Evolutionary conservation across 2,797 vertebrate genomes (phyloP), one percentile per base, ranked within the genome.

Genomic region (Megalops cyprinoides): DNA sequence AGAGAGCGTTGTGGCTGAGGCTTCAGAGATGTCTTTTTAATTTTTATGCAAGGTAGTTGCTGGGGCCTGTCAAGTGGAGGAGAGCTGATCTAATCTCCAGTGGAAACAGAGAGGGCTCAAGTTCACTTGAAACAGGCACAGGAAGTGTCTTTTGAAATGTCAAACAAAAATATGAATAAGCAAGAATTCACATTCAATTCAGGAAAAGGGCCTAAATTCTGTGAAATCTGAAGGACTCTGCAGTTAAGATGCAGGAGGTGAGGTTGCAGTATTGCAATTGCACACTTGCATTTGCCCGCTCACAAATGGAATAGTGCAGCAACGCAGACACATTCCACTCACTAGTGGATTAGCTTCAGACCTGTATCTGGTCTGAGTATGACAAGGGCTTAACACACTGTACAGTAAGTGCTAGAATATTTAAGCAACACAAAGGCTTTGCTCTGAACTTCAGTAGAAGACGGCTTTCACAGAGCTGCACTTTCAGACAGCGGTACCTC

Each of bases 31-130:
- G 44, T 44, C 12, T 18, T 23, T 44, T 71, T 71, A 37, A 71
- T 71, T 71, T 20, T 42, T 71, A 71, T 71, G 23, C 67, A 71
- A 18, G 67, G 18, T 71, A 71, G 37, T 71, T 42, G 42, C 18
- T 20, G 1, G 18, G 37, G 71, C 67, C 34, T 10, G 67, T 71
- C 67, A 44, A 71, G 67, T n/a, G 37, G 39, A n/a, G 44, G 67
- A 23, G 67, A 28, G 37, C 44, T 44, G 67, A 71, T 71, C 67
- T 71, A 6, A 71, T 71, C 67, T 44, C 39, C 67, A 23, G 67
- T 23, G 37, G 37, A 44, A 23, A 23, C 23, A 20, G 2, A 20
- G 67, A 42, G 37, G 9, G 37, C 5, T 20, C 8, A 39, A 71
- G 67, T 42, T 71, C 37, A n/a, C 12, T 44, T 44, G 67, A 71